Evolutionary conservation across 2,113 vertebrate species (phyloP).

Genomic region (Bos taurus): DNA sequence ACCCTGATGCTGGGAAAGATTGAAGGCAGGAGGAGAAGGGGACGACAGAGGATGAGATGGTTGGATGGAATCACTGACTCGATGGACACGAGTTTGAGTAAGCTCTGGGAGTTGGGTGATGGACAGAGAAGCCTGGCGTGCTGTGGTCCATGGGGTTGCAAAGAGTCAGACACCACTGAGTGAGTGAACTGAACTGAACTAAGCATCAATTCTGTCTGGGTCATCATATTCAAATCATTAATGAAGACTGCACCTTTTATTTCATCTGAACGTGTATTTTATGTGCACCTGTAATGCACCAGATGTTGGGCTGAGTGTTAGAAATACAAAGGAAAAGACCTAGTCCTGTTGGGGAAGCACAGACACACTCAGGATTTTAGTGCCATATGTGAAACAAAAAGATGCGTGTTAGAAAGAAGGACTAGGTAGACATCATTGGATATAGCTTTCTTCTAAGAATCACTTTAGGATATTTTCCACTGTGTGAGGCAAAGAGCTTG

Average conservation of each 20-base stretch:
- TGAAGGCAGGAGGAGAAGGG: not conserved
- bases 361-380: not conserved
- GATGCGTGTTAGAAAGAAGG: not conserved
- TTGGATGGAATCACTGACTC: not conserved
- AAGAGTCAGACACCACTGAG: not conserved
- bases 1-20: not conserved
- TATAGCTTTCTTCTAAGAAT: not conserved
- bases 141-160: accelerated
- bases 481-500: too few species aligned
- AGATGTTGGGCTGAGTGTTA: accelerated
- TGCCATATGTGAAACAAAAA: accelerated
- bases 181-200: not conserved
- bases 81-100: not conserved
- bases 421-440: not conserved
- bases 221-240: accelerated
- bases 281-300: accelerated
- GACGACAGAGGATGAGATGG: not conserved
- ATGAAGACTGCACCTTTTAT: not conserved
- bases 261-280: too few species aligned
- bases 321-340: not conserved
- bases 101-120: not conserved
- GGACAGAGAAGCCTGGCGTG: not conserved
- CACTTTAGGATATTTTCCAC: not conserved
- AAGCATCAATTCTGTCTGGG: accelerated
- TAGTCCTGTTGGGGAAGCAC: not conserved